phyloP scores from a whole-genome alignment of 1,140 invertebrate species.

The Cyclargus thomasi region DNA sequence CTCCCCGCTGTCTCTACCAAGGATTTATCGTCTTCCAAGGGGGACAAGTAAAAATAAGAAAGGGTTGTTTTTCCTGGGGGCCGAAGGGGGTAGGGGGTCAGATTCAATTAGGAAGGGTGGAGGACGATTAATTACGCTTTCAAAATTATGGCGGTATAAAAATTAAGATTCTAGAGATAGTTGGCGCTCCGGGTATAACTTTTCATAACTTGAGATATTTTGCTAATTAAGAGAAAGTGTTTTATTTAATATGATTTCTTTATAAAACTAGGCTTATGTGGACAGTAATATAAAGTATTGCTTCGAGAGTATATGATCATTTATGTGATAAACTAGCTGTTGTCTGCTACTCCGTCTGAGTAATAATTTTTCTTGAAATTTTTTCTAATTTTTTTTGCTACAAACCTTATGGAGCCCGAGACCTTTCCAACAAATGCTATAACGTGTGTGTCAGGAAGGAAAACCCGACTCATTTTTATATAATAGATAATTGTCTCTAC shows the following conservation, averaged over 20 bases:
- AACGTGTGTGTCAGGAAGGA: no score
- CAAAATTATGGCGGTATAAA: conserved; percentile 57
- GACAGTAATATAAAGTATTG: no score
- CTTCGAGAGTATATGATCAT: no score
- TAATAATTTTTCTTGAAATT: no score
- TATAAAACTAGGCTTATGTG: neutral
- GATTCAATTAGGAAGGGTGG: conserved; percentile 66
- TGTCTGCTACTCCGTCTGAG: no score
- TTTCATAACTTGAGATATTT: conserved; percentile 7
- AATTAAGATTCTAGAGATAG: conserved; percentile 31
- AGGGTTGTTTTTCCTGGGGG: conserved; percentile 70
- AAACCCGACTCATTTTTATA: no score
- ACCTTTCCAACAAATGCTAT: no score
- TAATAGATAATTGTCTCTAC: no score
- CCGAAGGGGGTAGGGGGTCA: conserved; percentile 48
- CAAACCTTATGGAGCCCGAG: no score
- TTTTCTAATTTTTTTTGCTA: no score
- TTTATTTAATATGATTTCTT: neutral
- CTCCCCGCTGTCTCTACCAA: conserved; percentile 65
- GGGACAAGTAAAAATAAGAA: conserved; percentile 70
- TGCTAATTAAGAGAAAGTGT: neutral
- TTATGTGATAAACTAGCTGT: no score
- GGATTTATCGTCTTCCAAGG: conserved; percentile 70
- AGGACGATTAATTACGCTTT: conserved; percentile 67
- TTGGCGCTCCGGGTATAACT: neutral